Conservation (phyloP, 2,888 invertebrate genomes). For the Chrysotoxum bicinctum region DNA sequence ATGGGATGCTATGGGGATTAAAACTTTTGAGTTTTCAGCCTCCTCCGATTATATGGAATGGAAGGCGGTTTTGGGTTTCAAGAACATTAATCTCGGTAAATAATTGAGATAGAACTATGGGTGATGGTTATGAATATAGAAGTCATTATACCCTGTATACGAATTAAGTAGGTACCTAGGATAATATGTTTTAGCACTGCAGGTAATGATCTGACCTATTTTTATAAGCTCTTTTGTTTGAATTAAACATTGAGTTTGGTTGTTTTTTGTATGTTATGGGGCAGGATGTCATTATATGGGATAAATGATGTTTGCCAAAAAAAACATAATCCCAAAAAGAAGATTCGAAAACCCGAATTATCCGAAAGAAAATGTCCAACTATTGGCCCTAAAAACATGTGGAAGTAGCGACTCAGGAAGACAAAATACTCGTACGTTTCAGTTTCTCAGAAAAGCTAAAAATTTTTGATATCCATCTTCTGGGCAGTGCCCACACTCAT, state of each 20-base stretch:
- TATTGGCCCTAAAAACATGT: too few species aligned
- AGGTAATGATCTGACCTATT: conserved; percentile 19
- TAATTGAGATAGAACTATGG: conserved; percentile 21
- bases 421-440: too few species aligned
- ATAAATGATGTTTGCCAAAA: background rate
- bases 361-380: too few species aligned
- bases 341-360: too few species aligned
- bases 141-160: conserved; percentile 3
- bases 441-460: too few species aligned
- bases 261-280: background rate
- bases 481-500: too few species aligned
- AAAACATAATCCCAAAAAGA: background rate
- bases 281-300: background rate
- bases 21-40: conserved; percentile 5
- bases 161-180: background rate
- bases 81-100: conserved; percentile 19
- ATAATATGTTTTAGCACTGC: background rate
- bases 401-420: too few species aligned
- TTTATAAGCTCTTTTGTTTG: background rate
- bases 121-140: conserved; percentile 9
- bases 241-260: background rate
- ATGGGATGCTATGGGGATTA: conserved; percentile 33
- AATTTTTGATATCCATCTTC: too few species aligned
- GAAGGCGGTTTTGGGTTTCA: background rate
- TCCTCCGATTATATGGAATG: background rate